phyloP scores from a whole-genome alignment of 2,113 vertebrate genomes.

The Octodon degus region DNA sequence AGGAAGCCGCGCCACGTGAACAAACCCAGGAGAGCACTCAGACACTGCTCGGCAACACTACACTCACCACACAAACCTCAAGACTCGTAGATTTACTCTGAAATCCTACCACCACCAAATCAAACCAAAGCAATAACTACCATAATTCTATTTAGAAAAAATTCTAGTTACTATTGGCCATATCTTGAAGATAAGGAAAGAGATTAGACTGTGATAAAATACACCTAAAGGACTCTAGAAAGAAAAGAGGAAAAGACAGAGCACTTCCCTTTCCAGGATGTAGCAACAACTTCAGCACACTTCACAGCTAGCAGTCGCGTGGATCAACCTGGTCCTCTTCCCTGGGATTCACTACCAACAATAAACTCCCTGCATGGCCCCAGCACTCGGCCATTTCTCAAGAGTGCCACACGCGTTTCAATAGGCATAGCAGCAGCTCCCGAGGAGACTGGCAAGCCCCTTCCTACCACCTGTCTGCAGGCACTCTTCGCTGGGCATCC shows the following conservation, averaged over 20 bases:
- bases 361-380: rapidly evolving
- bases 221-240: not conserved
- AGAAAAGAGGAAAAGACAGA: not conserved
- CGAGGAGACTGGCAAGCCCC: not conserved
- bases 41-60: rapidly evolving
- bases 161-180: no score
- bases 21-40: no score
- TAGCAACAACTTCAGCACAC: not conserved
- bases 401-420: rapidly evolving
- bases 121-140: not conserved
- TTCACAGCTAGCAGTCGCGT: not conserved
- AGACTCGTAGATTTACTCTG: not conserved
- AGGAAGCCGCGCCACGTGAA: no score
- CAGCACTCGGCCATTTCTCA: not conserved
- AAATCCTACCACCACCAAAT: not conserved
- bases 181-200: not conserved
- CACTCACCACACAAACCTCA: not conserved
- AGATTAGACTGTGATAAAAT: not conserved
- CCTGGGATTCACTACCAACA: not conserved
- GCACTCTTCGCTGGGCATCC: rapidly evolving
- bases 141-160: not conserved
- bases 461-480: not conserved
- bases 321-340: not conserved
- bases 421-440: not conserved
- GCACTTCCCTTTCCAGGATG: not conserved